Evolutionary conservation across 2,888 invertebrate genomes (phyloP), one percentile per base, ranked within the genome.

Genomic region (Pardosa pseudoannulata): DNA sequence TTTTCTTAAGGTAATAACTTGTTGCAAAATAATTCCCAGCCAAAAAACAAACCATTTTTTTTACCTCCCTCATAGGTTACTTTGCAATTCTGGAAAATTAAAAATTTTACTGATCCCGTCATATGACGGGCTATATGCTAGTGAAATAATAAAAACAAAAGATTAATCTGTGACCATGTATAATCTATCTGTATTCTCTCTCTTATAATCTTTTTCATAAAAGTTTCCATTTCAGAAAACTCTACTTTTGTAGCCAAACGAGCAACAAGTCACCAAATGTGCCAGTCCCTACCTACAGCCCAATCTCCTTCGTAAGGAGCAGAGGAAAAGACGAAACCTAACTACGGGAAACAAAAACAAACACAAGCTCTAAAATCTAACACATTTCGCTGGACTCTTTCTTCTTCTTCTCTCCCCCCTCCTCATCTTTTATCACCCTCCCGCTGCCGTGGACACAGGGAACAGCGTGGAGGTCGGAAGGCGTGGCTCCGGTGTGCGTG

Each of bases 401-500:
- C 23, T n/a, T 7, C 50, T 50, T 32, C 9, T 31, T 28, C 31
- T 16, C 31, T 16, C 6, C 16, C 36, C 39, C 28, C 28, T 31
- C 23, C 27, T 41, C 27, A 28, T 41, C 13, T n/a, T n/a, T n/a
- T n/a, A n/a, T n/a, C 7, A 13, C n/a, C 65, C 13, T 31, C 65
- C 31, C 65, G n/a, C 3, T 16, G 28, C 29, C n/a, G 11, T 13
- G 7, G 23, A 7, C 6, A 29, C 16, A 31, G 65, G 29, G 29
- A n/a, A 29, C 29, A 29, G 28, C 23, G 65, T 28, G 32, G 46
- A 65, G 73, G 27, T 67, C 27, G 62, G 39, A 28, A 73, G 83
- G 83, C 83, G 83, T 78, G 83, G 83, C 78, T 46, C 46, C 23
- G 65, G 76, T 68, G 67, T 79, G 83, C 56, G 74, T 29, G 73